Conservation (phyloP, 1,140 invertebrate genomes). For the Aradophagus sp. region DNA sequence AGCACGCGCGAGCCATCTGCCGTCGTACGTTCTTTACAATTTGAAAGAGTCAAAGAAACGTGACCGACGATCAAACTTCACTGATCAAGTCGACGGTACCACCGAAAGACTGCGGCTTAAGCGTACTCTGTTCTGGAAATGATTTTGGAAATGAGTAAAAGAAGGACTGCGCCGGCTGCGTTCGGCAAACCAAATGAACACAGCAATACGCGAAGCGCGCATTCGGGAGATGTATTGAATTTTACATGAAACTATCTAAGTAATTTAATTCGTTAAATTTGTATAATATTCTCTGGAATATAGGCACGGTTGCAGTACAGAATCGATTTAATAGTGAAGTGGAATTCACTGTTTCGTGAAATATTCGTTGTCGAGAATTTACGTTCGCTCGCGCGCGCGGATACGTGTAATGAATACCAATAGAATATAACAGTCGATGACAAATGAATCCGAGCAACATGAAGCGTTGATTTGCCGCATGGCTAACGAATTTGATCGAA, state of each 20-base stretch:
- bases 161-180: neutral
- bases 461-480: slow-evolving; percentile 43
- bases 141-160: neutral
- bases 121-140: no score
- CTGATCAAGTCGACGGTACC: slow-evolving; percentile 2
- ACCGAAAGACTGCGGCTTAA: no score
- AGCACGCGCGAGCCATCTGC: slow-evolving; percentile 63
- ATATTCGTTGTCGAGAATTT: slow-evolving; percentile 41
- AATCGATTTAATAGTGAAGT: slow-evolving; percentile 45
- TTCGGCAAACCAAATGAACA: slow-evolving; percentile 7
- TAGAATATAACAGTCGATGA: slow-evolving; percentile 44
- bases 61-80: slow-evolving; percentile 5
- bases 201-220: neutral
- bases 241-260: slow-evolving; percentile 41
- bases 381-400: slow-evolving; percentile 26
- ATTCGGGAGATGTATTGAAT: slow-evolving; percentile 14
- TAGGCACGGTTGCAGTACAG: slow-evolving; percentile 20
- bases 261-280: slow-evolving; percentile 45
- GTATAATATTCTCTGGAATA: slow-evolving; percentile 33
- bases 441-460: slow-evolving; percentile 41
- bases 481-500: slow-evolving; percentile 45
- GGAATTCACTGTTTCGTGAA: slow-evolving; percentile 47
- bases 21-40: slow-evolving; percentile 45
- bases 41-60: slow-evolving; percentile 39
- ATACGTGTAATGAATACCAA: slow-evolving; percentile 52